These are phyloP conservation scores for Lacerta bilineata DNA, from an alignment of 2,797 vertebrate species.

Conservation along the genomic window DNA sequence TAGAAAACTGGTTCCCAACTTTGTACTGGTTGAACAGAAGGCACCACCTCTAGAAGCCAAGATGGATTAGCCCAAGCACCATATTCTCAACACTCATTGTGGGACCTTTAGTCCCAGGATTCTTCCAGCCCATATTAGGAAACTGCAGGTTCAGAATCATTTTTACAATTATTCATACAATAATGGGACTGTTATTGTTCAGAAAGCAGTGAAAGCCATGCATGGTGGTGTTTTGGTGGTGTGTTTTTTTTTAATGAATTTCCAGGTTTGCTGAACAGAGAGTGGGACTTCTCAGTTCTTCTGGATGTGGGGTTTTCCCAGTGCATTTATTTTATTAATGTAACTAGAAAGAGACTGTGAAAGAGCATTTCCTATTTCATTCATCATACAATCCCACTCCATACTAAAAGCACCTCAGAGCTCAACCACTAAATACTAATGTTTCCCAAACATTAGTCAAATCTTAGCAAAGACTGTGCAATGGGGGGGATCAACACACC, in stretches of 20 bases:
- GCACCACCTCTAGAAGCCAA: background rate
- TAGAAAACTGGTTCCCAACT: background rate
- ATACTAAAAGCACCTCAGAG: background rate
- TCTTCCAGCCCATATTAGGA: background rate
- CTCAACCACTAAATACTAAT: background rate
- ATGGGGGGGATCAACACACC: background rate
- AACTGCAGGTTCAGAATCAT: slow-evolving; percentile 31
- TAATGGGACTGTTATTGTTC: slow-evolving; percentile 52
- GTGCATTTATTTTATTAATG: background rate
- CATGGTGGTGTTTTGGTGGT: slow-evolving; percentile 30
- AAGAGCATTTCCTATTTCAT: background rate
- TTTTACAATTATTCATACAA: slow-evolving; percentile 32
- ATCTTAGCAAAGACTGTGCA: background rate
- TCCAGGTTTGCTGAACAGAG: slow-evolving; percentile 29
- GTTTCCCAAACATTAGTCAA: background rate
- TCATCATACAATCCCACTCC: background rate
- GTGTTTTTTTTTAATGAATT: background rate
- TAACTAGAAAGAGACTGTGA: background rate
- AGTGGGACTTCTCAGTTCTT: background rate
- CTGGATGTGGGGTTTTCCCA: background rate
- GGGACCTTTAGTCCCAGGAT: background rate
- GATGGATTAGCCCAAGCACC: background rate
- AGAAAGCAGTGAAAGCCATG: slow-evolving; percentile 50
- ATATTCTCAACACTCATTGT: background rate
- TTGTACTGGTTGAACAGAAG: background rate